Conservation (phyloP, 2,888 invertebrate genomes). For the Cantharis rustica region DNA sequence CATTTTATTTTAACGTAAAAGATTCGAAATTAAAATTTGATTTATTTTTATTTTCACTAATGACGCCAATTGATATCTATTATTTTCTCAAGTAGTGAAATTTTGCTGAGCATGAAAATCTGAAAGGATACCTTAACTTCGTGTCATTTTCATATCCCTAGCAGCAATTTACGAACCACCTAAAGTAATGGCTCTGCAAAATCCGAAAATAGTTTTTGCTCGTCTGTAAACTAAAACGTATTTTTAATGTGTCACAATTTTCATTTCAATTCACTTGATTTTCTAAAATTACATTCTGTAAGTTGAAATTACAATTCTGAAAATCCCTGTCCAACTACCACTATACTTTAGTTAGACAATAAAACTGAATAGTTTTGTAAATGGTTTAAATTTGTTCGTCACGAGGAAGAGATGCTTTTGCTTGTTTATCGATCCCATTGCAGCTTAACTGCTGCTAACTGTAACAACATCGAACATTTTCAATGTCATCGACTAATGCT, state of each 20-base stretch:
- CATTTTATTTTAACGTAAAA: background rate
- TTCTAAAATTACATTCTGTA: background rate
- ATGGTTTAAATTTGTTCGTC: constrained; percentile 10
- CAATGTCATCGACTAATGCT: background rate
- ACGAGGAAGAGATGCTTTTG: constrained; percentile 5
- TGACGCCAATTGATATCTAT: background rate
- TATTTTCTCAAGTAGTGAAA: background rate
- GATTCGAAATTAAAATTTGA: background rate
- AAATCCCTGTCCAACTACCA: background rate
- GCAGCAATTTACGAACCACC: background rate
- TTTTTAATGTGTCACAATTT: background rate
- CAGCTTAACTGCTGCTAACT: background rate
- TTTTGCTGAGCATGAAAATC: background rate
- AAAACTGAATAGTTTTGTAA: constrained; percentile 5
- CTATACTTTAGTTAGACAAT: background rate
- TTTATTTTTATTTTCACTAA: background rate
- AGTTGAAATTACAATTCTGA: background rate
- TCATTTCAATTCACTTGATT: background rate
- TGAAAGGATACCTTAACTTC: background rate
- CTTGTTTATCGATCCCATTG: constrained; percentile 9
- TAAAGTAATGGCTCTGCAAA: background rate
- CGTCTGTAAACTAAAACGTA: background rate
- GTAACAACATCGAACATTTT: background rate
- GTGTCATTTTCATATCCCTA: background rate
- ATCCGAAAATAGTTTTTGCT: background rate